phyloP scores from a whole-genome alignment of 2,797 vertebrate species.

The Danio tinwini region DNA sequence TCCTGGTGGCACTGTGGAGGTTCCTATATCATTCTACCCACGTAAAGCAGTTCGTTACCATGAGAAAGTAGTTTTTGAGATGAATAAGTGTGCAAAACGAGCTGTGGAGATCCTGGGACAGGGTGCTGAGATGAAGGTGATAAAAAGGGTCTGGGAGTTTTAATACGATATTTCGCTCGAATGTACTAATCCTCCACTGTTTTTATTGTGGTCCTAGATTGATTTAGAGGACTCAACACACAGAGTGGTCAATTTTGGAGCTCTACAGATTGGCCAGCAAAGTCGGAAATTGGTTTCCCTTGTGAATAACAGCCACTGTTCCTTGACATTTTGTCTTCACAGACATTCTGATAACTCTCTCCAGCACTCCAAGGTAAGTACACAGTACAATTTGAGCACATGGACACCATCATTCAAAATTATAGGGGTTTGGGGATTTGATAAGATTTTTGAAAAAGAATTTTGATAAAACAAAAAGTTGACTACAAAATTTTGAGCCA shows the following conservation, averaged over 20 bases:
- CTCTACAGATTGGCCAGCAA: conserved; percentile 76
- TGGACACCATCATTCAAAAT: background rate
- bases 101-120: conserved; percentile 82
- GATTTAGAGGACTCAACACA: conserved; percentile 79
- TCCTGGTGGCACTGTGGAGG: conserved; percentile 74
- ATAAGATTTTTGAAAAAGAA: too few species aligned
- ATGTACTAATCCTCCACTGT: background rate
- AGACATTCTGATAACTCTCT: conserved; percentile 65
- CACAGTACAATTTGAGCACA: background rate
- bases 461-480: too few species aligned
- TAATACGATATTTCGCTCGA: background rate
- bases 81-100: conserved; percentile 79
- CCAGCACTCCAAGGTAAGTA: conserved; percentile 78
- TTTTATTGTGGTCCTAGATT: conserved; percentile 71
- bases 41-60: conserved; percentile 77
- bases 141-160: background rate
- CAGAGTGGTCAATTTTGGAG: conserved; percentile 81
- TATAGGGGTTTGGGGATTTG: too few species aligned
- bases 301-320: conserved; percentile 79
- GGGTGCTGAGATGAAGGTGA: conserved; percentile 86
- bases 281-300: conserved; percentile 79
- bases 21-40: conserved; percentile 85
- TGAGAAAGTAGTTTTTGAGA: conserved; percentile 82
- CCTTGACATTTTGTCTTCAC: conserved; percentile 76
- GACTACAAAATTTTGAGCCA: too few species aligned